Evolutionary conservation across 2,888 invertebrate genomes (phyloP), one percentile per base, ranked within the genome.

Genomic region (Celastrina argiolus): DNA sequence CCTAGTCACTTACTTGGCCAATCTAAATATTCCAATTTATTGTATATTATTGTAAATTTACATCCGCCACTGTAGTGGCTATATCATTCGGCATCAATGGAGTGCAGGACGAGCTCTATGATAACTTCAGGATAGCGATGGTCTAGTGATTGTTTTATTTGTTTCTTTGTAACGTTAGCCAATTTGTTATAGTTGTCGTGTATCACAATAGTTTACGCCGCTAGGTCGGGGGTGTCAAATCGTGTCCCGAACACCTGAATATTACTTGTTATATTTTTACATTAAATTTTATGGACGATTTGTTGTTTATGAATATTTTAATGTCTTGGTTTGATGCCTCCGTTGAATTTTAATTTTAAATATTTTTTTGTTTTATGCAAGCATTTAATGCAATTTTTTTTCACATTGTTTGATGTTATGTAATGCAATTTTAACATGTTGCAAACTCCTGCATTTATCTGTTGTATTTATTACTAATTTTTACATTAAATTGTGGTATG

Each of bases 401-500:
- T 90, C 91, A 91, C 90, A 91, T 91, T 90, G 89, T 90, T 90
- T 88, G 89, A 91, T 91, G 91, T 91, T 91, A 92, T 91, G 87
- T 91, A 91, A 89, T 91, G 92, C 92, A 91, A 90, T 88, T 87
- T 87, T 89, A 86, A 87, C 90, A 89, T 87, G 86, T 90, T 92
- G 92, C 92, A 92, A 92, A 92, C 89, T 92, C 92, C 92, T 92
- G 93, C 93, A 93, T 93, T 93, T 93, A 93, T 92, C 91, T 92
- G 91, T 92, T 92, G 92, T 92, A 93, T 92, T 93, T 93, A 91
- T 93, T 93, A 93, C 93, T 93, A 93, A 93, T 93, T 93, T 93
- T 93, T 93, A 93, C 93, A 93, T 93, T 93, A 93, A 92, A 93
- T 93, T 93, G 93, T 93, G 93, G 93, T 93, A 93, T 93, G 93